These are phyloP conservation scores for Lepidiolamprologus cunningtoni DNA, from an alignment of 2,113 vertebrate species.

Conservation along the genomic window DNA sequence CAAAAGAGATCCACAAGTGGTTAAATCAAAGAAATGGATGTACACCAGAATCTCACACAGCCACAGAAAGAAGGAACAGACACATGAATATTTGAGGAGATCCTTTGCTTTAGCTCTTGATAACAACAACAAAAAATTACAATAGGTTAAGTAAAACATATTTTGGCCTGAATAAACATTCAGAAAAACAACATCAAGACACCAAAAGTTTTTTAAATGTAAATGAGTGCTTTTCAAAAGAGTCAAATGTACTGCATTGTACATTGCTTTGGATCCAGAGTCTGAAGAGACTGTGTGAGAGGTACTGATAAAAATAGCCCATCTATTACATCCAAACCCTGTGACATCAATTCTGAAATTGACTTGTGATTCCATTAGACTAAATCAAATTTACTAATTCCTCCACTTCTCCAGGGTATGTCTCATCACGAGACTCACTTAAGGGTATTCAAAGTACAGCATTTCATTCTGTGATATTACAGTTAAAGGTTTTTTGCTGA, in stretches of 20 bases:
- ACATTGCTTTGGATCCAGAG: background rate
- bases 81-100: background rate
- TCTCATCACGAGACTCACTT: background rate
- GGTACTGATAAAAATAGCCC: background rate
- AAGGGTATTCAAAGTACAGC: background rate
- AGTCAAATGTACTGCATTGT: background rate
- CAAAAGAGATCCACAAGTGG: background rate
- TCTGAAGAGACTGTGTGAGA: background rate
- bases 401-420: background rate
- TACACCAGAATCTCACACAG: background rate
- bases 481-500: background rate
- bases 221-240: background rate
- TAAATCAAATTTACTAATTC: constrained; percentile 5
- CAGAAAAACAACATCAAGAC: background rate
- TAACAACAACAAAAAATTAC: background rate
- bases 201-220: background rate
- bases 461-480: background rate
- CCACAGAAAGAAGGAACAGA: background rate
- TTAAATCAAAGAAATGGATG: background rate
- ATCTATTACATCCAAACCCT: background rate
- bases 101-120: background rate
- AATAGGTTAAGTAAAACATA: background rate
- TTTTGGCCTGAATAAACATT: background rate
- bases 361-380: background rate
- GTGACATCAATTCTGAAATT: background rate